phyloP scores from a whole-genome alignment of 2,113 vertebrate genomes.

The Blennius ocellaris region DNA sequence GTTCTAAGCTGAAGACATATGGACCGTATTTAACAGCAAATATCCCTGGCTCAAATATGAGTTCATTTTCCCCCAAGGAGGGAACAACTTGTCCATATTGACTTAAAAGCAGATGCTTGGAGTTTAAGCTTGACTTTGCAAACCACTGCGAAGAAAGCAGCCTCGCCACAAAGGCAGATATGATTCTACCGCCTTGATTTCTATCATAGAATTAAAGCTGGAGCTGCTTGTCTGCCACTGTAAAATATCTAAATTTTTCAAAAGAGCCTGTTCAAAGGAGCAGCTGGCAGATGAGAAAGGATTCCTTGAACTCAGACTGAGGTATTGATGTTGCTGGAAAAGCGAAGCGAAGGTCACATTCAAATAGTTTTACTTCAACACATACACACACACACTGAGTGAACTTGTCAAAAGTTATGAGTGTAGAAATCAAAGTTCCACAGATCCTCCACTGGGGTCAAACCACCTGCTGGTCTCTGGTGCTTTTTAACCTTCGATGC shows the following conservation, averaged over 20 bases:
- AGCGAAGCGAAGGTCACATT: slow-evolving; percentile 8
- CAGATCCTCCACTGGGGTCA: background rate
- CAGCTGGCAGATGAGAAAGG: slow-evolving; percentile 12
- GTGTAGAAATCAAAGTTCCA: slow-evolving; percentile 5
- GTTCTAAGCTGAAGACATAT: too few relatives aligned
- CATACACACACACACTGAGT: background rate
- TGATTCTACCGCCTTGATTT: background rate
- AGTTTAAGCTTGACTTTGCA: background rate
- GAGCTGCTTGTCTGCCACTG: background rate
- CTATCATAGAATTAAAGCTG: background rate
- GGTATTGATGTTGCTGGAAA: background rate
- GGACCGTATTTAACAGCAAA: too few relatives aligned
- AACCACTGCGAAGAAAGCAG: background rate
- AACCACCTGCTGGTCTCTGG: slow-evolving; percentile 4
- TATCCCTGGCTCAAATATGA: too few relatives aligned
- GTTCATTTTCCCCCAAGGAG: too few relatives aligned
- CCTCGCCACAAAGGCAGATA: background rate
- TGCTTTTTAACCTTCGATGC: background rate
- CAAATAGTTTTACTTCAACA: slow-evolving; percentile 1
- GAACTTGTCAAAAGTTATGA: slow-evolving; percentile 1
- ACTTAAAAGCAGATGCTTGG: background rate
- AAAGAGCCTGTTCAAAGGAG: background rate
- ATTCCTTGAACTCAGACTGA: background rate
- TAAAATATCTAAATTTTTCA: background rate
- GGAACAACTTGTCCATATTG: background rate